These are phyloP conservation scores for Matsumurasca onukii DNA, from an alignment of 1,140 invertebrate genomes.

Conservation along the genomic window DNA sequence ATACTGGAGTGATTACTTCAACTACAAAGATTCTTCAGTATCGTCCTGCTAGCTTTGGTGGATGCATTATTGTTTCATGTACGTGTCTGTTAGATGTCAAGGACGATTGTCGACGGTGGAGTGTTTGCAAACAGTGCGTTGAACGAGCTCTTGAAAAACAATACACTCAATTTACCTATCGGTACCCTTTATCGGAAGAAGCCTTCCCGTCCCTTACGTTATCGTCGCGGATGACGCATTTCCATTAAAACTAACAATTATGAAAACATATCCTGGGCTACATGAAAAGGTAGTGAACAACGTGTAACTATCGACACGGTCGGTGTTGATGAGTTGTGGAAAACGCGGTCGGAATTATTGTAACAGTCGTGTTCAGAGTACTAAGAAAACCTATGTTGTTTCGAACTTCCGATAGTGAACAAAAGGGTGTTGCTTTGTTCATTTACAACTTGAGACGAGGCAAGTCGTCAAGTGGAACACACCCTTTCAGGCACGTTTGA, in stretches of 20 bases:
- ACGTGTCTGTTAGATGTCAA: slow-evolving; percentile 35
- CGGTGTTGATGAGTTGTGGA: slow-evolving; percentile 29
- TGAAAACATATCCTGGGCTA: slow-evolving; percentile 49
- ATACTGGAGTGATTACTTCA: slow-evolving; percentile 38
- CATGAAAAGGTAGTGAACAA: slow-evolving; percentile 41
- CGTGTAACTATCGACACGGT: slow-evolving; percentile 34
- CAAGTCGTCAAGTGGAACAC: slow-evolving; percentile 34
- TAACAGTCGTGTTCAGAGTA: slow-evolving; percentile 32
- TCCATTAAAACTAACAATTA: slow-evolving; percentile 46
- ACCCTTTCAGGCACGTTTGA: slow-evolving; percentile 40
- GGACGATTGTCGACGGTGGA: slow-evolving; percentile 45
- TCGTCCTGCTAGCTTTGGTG: slow-evolving; percentile 37
- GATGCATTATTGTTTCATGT: slow-evolving; percentile 39
- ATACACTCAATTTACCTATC: slow-evolving; percentile 30
- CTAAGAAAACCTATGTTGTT: slow-evolving; percentile 33
- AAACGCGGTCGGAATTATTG: slow-evolving; percentile 34
- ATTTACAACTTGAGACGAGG: slow-evolving; percentile 46
- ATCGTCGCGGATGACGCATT: slow-evolving; percentile 56
- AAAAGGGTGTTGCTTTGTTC: slow-evolving; percentile 39
- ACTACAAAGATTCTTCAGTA: slow-evolving; percentile 36
- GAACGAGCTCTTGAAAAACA: slow-evolving; percentile 32
- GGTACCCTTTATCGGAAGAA: slow-evolving; percentile 19
- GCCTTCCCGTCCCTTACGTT: slow-evolving; percentile 42
- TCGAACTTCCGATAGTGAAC: slow-evolving; percentile 17
- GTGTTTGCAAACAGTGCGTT: slow-evolving; percentile 44